Base-by-base conservation (phyloP, 2,888 invertebrate genomes). In the Opisthograptis luteolata region DNA sequence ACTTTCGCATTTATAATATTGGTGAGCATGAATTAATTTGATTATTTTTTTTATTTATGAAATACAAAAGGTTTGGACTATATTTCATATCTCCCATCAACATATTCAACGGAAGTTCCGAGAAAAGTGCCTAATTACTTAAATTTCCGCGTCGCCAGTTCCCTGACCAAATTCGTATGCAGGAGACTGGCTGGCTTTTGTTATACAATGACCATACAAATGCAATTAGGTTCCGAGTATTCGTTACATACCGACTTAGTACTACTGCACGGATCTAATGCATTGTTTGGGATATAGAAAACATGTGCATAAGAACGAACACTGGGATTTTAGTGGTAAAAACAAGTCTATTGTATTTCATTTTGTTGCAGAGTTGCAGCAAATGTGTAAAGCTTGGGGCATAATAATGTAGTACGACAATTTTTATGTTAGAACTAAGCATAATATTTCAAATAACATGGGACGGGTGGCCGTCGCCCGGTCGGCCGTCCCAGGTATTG, bases 291-390 rank as follows among this genome's bases (percentile, higher is more conserved):
- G 45, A 47, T 52, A 62, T 50, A 51, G 53, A 54, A 17, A 39
- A 36, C 19, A 40, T 28, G 27, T 8, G 30, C 34, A 9, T 20
- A 48, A 41, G 22, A 41, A 25, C 22, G 24, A 24, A 28, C 27
- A 36, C 28, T 19, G 22, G n/a, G 20, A 53, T 52, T 68, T 43
- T 51, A 50, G 81, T 79, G 75, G 70, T 77, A 77, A 79, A 37
- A 45, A 30, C 44, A 17, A 30, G 9, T 9, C 37, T 39, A 45
- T 45, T 39, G 32, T 39, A 31, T 9, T 19, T 5, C 8, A 45
- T 45, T 39, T 25, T 39, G 37, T 9, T 19, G n/a, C 8, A n/a
- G n/a, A 22, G 20, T 9, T 1, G 17, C 15, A 17, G 31, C n/a
- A 9, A 5, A 14, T 24, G 15, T 28, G 43, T 5, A 43, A 44